A percentile compares a stretch with the other conserved stretches of the same genome.
phyloP scores from a whole-genome alignment of 2,888 invertebrate genomes.

The Apamea sordens region DNA sequence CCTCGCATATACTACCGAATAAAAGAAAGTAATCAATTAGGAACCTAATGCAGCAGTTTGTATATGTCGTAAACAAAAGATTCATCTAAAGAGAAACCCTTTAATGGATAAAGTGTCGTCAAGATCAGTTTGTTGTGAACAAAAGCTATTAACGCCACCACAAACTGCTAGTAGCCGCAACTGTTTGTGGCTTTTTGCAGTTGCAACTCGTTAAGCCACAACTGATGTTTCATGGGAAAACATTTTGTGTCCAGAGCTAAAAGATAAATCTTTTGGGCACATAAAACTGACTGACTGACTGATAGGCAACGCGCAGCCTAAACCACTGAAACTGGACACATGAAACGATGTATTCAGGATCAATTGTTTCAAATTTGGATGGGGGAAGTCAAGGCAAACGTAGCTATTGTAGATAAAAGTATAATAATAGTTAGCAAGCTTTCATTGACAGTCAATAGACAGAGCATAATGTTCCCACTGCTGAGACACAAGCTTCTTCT shows the following conservation, averaged over 20 bases:
- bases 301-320: slow-evolving; percentile 7
- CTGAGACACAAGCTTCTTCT: background rate
- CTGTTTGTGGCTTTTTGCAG: slow-evolving; percentile 59
- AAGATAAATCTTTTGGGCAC: slow-evolving; percentile 41
- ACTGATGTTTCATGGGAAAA: slow-evolving; percentile 50
- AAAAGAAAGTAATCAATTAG: background rate
- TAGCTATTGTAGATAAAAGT: background rate
- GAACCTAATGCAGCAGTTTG: background rate
- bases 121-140: slow-evolving; percentile 61
- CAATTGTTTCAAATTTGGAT: background rate
- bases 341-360: slow-evolving; percentile 18
- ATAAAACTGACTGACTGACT: slow-evolving; percentile 39
- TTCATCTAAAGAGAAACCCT: background rate
- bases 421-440: background rate
- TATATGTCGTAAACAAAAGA: slow-evolving; percentile 39
- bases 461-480: background rate
- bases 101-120: slow-evolving; percentile 42
- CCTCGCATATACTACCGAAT: no score
- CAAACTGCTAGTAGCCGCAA: slow-evolving; percentile 42
- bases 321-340: slow-evolving; percentile 23
- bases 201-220: slow-evolving; percentile 57
- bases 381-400: background rate
- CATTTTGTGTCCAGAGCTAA: slow-evolving; percentile 28
- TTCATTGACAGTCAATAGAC: background rate
- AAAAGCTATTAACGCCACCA: slow-evolving; percentile 57